A percentile compares a stretch with the other conserved stretches of the same genome.
Evolutionary conservation across 2,888 invertebrate genomes (phyloP).

Genomic region (Axea sp.): DNA sequence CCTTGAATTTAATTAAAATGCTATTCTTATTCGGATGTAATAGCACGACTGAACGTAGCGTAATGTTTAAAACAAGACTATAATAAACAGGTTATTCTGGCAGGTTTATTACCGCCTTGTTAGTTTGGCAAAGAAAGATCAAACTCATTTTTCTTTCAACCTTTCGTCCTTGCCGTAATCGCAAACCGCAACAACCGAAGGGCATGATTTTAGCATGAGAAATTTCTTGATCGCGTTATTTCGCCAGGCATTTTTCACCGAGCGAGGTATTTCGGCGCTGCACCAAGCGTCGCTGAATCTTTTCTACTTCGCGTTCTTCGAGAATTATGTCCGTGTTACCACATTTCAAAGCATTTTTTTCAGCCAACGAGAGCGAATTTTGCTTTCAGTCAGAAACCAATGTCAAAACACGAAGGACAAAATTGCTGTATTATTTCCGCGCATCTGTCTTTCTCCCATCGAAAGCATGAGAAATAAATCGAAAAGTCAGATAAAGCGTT

Average conservation of each 20-base stretch:
- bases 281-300: not conserved
- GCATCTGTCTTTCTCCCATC: not conserved
- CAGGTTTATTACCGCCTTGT: conserved; percentile 10
- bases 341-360: not conserved
- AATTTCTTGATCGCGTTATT: not conserved
- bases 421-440: not conserved
- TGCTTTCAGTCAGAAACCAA: no score
- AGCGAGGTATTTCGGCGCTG: not conserved
- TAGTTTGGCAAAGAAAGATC: conserved; percentile 20
- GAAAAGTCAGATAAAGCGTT: conserved; percentile 21
- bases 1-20: no score
- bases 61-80: conserved; percentile 13
- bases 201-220: conserved; percentile 6
- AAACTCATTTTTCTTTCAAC: conserved; percentile 18
- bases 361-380: not conserved
- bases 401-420: no score
- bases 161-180: conserved; percentile 8
- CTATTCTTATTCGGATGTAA: no score
- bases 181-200: conserved; percentile 4
- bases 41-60: not conserved
- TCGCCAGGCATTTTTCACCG: not conserved
- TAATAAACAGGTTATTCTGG: conserved; percentile 14
- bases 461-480: not conserved
- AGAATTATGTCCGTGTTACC: not conserved
- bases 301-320: not conserved